These are phyloP conservation scores for Gadus macrocephalus DNA, from an alignment of 2,113 vertebrate genomes.

Conservation along the genomic window DNA sequence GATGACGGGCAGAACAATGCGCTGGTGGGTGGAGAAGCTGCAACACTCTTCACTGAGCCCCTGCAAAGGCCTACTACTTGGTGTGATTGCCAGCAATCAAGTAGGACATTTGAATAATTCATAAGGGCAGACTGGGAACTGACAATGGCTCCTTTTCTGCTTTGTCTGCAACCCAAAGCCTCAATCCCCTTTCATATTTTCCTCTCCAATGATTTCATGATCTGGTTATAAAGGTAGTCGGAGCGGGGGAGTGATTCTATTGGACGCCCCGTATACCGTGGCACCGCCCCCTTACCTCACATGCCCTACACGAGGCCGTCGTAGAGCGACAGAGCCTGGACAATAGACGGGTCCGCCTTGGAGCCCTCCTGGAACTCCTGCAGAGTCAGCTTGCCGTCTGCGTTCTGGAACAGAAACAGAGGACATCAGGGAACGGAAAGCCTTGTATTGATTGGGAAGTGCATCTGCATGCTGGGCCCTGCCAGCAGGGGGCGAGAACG, in stretches of 20 bases:
- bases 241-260: too few species aligned
- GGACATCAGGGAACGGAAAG: constrained; percentile 16
- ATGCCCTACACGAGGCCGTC: constrained; percentile 92
- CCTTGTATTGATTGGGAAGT: constrained; percentile 1
- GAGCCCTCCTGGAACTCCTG: constrained; percentile 99
- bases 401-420: constrained; percentile 77
- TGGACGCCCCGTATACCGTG: too few species aligned
- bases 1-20: constrained; percentile 41
- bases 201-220: too few species aligned
- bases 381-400: constrained; percentile 92
- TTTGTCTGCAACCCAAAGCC: constrained; percentile 30
- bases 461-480: constrained; percentile 2
- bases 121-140: constrained; percentile 56
- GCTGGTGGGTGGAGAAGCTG: constrained; percentile 40
- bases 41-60: constrained; percentile 47
- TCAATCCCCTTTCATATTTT: constrained; percentile 16
- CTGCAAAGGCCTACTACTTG: constrained; percentile 31
- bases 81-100: constrained; percentile 67
- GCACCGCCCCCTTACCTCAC: constrained; percentile 70
- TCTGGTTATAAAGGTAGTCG: constrained; percentile 4
- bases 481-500: constrained; percentile 61
- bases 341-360: constrained; percentile 96
- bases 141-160: constrained; percentile 43
- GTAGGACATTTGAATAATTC: constrained; percentile 64
- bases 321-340: constrained; percentile 95